phyloP scores from a whole-genome alignment of 2,113 vertebrate species.

The Psilopsiagon aurifrons region DNA sequence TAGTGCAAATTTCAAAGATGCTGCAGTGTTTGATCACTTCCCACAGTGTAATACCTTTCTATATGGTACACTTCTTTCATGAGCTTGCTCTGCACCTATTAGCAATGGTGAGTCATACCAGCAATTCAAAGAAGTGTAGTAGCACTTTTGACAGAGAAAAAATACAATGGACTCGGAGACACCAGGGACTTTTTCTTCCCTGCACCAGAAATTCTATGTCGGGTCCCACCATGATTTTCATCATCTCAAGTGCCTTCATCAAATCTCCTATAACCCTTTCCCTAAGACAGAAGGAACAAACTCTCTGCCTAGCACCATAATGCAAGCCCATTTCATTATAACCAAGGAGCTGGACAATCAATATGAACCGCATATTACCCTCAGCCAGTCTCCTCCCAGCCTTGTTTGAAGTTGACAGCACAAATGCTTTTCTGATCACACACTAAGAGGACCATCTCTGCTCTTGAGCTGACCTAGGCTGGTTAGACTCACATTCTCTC shows the following conservation, averaged over 20 bases:
- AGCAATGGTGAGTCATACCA: neutral
- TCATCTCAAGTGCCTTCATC: conserved; percentile 1
- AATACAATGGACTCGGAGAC: neutral
- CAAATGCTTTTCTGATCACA: neutral
- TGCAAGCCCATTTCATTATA: neutral
- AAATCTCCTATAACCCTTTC: neutral
- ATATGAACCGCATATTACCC: neutral
- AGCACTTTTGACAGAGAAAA: neutral
- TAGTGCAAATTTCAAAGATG: neutral
- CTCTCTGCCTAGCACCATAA: neutral
- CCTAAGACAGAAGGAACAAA: neutral
- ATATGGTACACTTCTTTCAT: neutral
- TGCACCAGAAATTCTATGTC: neutral
- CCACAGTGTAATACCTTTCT: neutral
- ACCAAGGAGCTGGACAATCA: neutral
- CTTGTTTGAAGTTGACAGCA: neutral
- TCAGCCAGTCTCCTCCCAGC: neutral
- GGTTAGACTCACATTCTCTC: neutral
- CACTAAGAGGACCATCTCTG: neutral
- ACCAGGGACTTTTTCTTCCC: fast-evolving
- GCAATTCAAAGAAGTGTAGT: neutral
- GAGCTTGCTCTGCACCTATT: neutral
- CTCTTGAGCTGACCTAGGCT: neutral
- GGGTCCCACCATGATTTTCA: neutral
- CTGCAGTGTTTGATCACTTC: neutral